phyloP scores from a whole-genome alignment of 1,140 invertebrate genomes.

The Dinothrombium tinctorium region DNA sequence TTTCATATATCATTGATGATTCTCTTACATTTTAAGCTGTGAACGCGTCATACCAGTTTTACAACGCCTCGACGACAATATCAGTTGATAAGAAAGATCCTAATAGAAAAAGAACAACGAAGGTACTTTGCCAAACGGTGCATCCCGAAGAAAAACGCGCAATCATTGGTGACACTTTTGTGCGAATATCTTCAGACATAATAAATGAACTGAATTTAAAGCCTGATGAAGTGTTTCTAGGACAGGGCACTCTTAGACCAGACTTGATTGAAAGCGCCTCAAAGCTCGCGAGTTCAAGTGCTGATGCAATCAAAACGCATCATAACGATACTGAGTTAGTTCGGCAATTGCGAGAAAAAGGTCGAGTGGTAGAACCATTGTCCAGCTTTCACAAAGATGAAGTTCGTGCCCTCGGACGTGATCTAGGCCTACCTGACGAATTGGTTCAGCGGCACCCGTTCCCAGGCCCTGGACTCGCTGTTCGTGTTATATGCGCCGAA shows the following conservation, averaged over 20 bases:
- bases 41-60: constrained; percentile 26
- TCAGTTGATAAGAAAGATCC: constrained; percentile 32
- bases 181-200: constrained; percentile 48
- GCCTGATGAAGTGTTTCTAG: constrained; percentile 58
- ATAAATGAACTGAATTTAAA: constrained; percentile 53
- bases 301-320: constrained; percentile 97
- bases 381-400: constrained; percentile 99
- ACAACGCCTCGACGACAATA: constrained; percentile 46
- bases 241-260: constrained; percentile 65
- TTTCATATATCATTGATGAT: neutral
- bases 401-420: constrained; percentile 49
- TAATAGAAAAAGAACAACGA: constrained; percentile 43
- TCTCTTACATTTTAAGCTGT: constrained; percentile 20
- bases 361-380: constrained; percentile 84
- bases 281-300: constrained; percentile 46
- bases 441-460: constrained; percentile 89
- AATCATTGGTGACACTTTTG: constrained; percentile 94
- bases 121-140: constrained; percentile 57
- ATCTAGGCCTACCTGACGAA: constrained; percentile 61
- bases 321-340: constrained; percentile 96
- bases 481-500: constrained; percentile 81
- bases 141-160: constrained; percentile 91
- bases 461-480: constrained; percentile 71
- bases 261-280: constrained; percentile 97
- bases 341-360: constrained; percentile 53